Evolutionary conservation across 2,888 invertebrate genomes (phyloP).

Genomic region (Idaea straminata): DNA sequence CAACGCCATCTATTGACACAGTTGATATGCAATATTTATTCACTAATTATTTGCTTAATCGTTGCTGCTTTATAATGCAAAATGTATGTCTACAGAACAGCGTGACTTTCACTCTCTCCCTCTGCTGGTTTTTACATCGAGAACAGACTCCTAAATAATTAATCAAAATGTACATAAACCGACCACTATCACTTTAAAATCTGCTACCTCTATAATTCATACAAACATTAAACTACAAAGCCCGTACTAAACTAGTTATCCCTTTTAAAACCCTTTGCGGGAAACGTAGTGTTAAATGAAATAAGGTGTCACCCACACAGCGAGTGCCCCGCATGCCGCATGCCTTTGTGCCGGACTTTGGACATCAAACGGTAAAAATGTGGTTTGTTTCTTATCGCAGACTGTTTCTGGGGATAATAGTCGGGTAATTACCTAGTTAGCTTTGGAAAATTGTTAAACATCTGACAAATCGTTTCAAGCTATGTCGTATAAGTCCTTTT

Average conservation of each 20-base stretch:
- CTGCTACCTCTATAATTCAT: not conserved
- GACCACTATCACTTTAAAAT: not conserved
- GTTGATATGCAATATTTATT: no score
- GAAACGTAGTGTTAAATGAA: slow-evolving; percentile 65
- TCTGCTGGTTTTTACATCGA: not conserved
- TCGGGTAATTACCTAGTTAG: not conserved
- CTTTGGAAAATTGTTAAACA: no score
- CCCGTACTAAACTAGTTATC: slow-evolving; percentile 48
- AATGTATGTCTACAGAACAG: no score
- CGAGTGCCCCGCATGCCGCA: slow-evolving; percentile 10
- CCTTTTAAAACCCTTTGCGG: slow-evolving; percentile 45
- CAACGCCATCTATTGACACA: no score
- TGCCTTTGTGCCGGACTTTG: slow-evolving; percentile 18
- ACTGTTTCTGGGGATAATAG: not conserved
- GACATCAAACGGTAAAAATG: slow-evolving; percentile 39
- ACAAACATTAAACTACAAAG: slow-evolving; percentile 7
- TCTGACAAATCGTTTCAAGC: no score
- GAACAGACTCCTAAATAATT: not conserved
- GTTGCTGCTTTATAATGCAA: no score
- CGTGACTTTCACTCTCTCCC: no score
- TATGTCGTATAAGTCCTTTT: no score
- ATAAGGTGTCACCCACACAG: slow-evolving; percentile 70
- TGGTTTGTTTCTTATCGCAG: slow-evolving; percentile 7
- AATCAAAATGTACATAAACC: not conserved
- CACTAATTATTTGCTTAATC: no score